Percentiles rank a stretch among this genome's conserved stretches.
phyloP scores from a whole-genome alignment of 2,113 vertebrate genomes.

The Arothron firmamentum region DNA sequence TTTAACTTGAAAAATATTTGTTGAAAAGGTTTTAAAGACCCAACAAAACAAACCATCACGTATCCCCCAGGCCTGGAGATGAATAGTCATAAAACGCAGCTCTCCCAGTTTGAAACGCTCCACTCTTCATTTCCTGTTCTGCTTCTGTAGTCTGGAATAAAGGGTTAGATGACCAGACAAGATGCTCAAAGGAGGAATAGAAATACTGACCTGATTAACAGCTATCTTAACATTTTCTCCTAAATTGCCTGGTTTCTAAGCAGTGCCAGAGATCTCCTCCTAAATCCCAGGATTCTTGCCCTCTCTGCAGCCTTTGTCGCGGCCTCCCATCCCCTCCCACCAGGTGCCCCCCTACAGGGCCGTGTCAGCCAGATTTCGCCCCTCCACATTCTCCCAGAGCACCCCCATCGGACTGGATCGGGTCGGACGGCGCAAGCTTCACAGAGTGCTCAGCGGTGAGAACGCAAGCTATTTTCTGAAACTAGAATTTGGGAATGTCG shows the following conservation, averaged over 20 bases:
- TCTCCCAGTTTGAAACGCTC: not conserved
- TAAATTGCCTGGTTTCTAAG: not conserved
- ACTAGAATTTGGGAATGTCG: constrained; percentile 38
- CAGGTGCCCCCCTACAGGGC: constrained; percentile 91
- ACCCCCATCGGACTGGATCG: constrained; percentile 93
- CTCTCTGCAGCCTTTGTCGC: constrained; percentile 72
- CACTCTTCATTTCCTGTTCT: not conserved
- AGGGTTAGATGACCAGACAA: not conserved
- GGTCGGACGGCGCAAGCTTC: constrained; percentile 80
- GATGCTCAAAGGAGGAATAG: not conserved
- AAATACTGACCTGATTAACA: not conserved
- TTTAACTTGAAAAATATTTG: not conserved
- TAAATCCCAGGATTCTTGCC: constrained; percentile 21
- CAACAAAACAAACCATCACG: not conserved
- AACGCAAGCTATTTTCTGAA: constrained; percentile 35
- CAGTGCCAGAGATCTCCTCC: constrained; percentile 3
- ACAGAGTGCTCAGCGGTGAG: constrained; percentile 87
- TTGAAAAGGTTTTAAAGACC: no score
- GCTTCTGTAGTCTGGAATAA: not conserved
- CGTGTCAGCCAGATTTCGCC: constrained; percentile 87
- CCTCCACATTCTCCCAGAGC: constrained; percentile 88
- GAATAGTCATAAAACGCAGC: not conserved
- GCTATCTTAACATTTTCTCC: no score
- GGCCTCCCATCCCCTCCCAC: constrained; percentile 88
- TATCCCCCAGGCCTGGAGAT: not conserved